Percentiles rank a stretch among this genome's conserved stretches.
phyloP scores from a whole-genome alignment of 64 coral and sea anemone species.

The Astreopora myriophthalma region DNA sequence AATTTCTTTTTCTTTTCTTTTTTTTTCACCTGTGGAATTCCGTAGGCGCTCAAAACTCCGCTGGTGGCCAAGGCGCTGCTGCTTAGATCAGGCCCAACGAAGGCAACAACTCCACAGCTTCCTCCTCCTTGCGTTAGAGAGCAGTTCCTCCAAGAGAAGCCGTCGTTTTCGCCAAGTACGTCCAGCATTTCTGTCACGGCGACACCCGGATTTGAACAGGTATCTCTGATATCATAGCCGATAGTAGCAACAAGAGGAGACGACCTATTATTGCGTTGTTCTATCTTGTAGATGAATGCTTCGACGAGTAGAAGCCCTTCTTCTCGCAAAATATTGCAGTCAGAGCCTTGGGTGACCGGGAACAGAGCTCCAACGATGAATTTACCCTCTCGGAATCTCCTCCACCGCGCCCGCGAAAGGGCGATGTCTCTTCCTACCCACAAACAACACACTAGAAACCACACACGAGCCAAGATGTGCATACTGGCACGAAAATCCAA shows the following conservation, averaged over 20 bases:
- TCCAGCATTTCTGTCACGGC: conserved; percentile 31
- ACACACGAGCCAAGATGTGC: not conserved
- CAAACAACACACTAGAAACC: not conserved
- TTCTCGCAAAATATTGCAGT: conserved; percentile 22
- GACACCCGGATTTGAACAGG: conserved; percentile 23
- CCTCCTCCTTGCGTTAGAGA: not conserved
- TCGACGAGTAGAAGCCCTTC: conserved; percentile 57
- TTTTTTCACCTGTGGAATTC: conserved; percentile 83
- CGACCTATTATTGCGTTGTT: conserved; percentile 22
- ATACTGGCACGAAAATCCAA: not conserved
- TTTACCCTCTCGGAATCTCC: conserved; percentile 51
- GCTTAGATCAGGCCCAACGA: conserved; percentile 55
- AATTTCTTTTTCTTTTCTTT: no score
- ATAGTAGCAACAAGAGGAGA: not conserved
- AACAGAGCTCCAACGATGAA: conserved; percentile 74
- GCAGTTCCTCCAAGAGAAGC: not conserved
- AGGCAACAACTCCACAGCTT: conserved; percentile 27
- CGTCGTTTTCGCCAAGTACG: not conserved
- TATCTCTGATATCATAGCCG: conserved; percentile 83
- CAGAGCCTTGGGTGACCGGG: conserved; percentile 49
- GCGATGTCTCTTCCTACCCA: not conserved
- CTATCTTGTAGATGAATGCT: conserved; percentile 54
- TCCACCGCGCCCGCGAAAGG: not conserved
- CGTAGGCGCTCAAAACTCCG: conserved; percentile 29
- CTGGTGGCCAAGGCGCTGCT: conserved; percentile 38